phyloP scores from a whole-genome alignment of 2,888 invertebrate genomes.

The Oligia latruncula region DNA sequence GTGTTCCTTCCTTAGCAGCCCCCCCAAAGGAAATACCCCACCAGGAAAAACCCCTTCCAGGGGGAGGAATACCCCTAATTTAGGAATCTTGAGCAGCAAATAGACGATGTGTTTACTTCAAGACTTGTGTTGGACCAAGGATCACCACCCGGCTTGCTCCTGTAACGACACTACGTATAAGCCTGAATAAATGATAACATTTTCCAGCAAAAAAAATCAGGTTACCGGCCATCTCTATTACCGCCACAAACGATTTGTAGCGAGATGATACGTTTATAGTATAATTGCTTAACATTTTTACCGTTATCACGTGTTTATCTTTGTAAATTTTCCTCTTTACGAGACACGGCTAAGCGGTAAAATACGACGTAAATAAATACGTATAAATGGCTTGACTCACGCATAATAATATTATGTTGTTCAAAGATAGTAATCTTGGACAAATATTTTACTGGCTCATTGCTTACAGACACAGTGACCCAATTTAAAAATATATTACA shows the following conservation, averaged over 20 bases:
- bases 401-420: constrained; percentile 33
- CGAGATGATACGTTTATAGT: constrained; percentile 11
- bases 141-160: not conserved
- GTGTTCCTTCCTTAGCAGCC: no score
- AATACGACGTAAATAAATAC: constrained; percentile 47
- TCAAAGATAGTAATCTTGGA: constrained; percentile 42
- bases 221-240: not conserved
- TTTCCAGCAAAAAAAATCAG: not conserved
- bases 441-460: constrained; percentile 43
- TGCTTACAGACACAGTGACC: constrained; percentile 38
- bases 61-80: not conserved
- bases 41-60: no score
- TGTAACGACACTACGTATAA: not conserved
- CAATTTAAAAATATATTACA: constrained; percentile 6
- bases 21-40: no score
- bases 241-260: not conserved
- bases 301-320: constrained; percentile 52
- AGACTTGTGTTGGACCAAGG: not conserved
- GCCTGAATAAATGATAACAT: not conserved
- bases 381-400: constrained; percentile 40
- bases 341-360: constrained; percentile 52
- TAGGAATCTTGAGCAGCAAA: not conserved
- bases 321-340: constrained; percentile 54
- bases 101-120: not conserved
- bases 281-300: constrained; percentile 33